These are phyloP conservation scores for Alitta virens DNA, from an alignment of 2,888 invertebrate species.

Conservation along the genomic window DNA sequence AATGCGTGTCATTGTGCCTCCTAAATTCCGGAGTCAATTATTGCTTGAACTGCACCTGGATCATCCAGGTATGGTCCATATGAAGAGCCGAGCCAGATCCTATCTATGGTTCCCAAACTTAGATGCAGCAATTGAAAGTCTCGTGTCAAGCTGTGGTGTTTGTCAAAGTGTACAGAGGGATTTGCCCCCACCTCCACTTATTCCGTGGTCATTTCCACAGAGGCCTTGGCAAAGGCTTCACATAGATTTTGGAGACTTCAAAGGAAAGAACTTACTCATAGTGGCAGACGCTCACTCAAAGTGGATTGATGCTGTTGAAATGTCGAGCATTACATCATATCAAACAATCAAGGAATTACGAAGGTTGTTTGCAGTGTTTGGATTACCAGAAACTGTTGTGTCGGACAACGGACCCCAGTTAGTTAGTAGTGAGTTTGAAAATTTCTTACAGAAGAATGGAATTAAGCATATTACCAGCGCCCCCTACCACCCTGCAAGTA, in stretches of 20 bases:
- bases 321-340: slow-evolving; percentile 20
- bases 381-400: slow-evolving; percentile 30
- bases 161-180: slow-evolving; percentile 18
- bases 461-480: slow-evolving; percentile 17
- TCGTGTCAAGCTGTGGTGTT: background rate
- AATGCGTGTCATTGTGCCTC: slow-evolving; percentile 27
- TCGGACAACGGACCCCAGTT: slow-evolving; percentile 33
- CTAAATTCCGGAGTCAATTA: slow-evolving; percentile 10
- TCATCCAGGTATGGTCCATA: slow-evolving; percentile 30
- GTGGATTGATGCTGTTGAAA: slow-evolving; percentile 27
- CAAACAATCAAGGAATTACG: slow-evolving; percentile 26
- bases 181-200: slow-evolving; percentile 29
- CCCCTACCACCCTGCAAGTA: background rate
- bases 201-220: slow-evolving; percentile 35
- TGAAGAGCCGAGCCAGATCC: slow-evolving; percentile 30
- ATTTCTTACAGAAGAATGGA: slow-evolving; percentile 25
- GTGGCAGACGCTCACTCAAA: slow-evolving; percentile 33
- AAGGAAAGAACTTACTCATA: slow-evolving; percentile 29
- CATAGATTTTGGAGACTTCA: slow-evolving; percentile 34
- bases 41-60: slow-evolving; percentile 25
- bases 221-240: slow-evolving; percentile 36
- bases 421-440: slow-evolving; percentile 27
- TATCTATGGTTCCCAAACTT: slow-evolving; percentile 33
- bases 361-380: slow-evolving; percentile 26
- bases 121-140: slow-evolving; percentile 23